Conservation (phyloP, 37 sponge, comb jelly and placozoan genomes). For the Corticium candelabrum region DNA sequence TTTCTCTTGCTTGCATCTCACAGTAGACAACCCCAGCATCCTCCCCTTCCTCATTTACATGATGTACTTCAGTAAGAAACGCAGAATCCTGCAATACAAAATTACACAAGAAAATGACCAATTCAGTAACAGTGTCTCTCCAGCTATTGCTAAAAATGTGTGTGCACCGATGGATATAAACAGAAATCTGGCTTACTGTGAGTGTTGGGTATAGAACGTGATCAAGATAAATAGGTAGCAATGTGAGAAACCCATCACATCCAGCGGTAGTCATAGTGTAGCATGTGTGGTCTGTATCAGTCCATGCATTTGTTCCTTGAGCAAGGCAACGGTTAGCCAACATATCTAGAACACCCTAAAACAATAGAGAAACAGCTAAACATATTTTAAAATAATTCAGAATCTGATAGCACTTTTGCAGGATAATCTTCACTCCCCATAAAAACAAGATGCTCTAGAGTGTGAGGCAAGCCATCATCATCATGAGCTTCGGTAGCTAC, state of each 20-base stretch:
- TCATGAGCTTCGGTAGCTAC: constrained; percentile 90
- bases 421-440: constrained; percentile 95
- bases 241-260: constrained; percentile 77
- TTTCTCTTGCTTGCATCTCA: constrained; percentile 95
- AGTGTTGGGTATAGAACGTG: constrained; percentile 96
- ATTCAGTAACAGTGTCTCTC: too few relatives aligned
- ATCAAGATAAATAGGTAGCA: constrained; percentile 88
- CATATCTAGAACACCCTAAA: constrained; percentile 85
- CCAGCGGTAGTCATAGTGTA: constrained; percentile 94
- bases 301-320: constrained; percentile 97
- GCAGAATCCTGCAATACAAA: constrained; percentile 52
- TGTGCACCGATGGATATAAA: too few relatives aligned
- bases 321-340: constrained; percentile 85
- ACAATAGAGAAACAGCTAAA: neutral
- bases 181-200: constrained; percentile 41
- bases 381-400: neutral
- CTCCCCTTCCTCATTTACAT: constrained; percentile 80
- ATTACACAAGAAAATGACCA: neutral
- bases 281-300: constrained; percentile 91
- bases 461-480: constrained; percentile 94
- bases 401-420: constrained; percentile 78
- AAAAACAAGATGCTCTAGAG: constrained; percentile 94
- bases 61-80: constrained; percentile 90
- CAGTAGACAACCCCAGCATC: constrained; percentile 98
- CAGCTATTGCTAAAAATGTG: too few relatives aligned